Evolutionary conservation across 2,888 invertebrate species (phyloP), one percentile per base, ranked within the genome.

Genomic region (Sycophila texana): DNA sequence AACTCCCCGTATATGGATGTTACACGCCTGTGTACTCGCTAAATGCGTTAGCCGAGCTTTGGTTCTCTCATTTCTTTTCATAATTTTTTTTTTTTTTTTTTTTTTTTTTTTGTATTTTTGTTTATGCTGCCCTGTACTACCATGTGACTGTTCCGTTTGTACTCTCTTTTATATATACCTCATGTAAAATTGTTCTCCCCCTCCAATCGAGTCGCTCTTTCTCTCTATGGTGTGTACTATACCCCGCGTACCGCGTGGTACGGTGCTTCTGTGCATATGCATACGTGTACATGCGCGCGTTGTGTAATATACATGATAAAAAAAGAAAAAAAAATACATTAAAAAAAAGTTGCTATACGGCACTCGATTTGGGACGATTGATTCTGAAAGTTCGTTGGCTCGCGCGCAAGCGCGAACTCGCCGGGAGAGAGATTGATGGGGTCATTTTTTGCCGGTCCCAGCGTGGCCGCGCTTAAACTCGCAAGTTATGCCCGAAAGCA

Each of bases 321-420:
- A n/a, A 18, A 22, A 26, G 47, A 57, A 7, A 51, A n/a, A 55
- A 74, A 30, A 3, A 61, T 4, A n/a, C n/a, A n/a, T n/a, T n/a
- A 51, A 53, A 55, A 47, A 30, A 49, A 63, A 65, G 20, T 66
- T 18, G 57, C 73, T 30, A 39, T 39, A 68, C 63, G 66, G 70
- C 81, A 72, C 78, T 78, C 81, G 75, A 78, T 68, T 57, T 53
- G 75, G 58, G 51, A 81, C 78, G 81, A 81, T 75, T 81, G 81
- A 81, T 81, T 81, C 78, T 75, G 58, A 78, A 78, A 78, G 78
- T 81, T 81, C 68, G 77, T 77, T 77, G 77, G 80, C 77, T 77
- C 66, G 61, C n/a, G 66, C 58, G 3, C 60, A 47, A 68, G 20
- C 30, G n/a, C 58, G 1, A 53, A 47, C 61, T 7, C 30, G n/a